phyloP scores from a whole-genome alignment of 2,797 vertebrate species.

The Sebastes flavidus region DNA sequence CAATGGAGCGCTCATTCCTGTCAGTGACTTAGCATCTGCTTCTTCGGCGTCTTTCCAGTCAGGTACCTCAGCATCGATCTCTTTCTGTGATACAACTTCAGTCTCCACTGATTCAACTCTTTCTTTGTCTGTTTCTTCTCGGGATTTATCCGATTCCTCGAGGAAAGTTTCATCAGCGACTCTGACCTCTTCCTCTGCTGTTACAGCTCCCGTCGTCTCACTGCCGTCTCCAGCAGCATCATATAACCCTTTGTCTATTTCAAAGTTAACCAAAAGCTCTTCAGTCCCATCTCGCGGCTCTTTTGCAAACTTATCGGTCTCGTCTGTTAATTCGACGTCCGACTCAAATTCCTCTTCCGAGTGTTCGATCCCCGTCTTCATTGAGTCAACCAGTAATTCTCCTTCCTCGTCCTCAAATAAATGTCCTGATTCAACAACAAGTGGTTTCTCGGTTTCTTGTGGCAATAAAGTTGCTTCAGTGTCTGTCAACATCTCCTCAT shows the following conservation, averaged over 20 bases:
- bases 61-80: neutral
- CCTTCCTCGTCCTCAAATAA: slow-evolving; percentile 5
- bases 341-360: slow-evolving; percentile 21
- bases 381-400: neutral
- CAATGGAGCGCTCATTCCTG: neutral
- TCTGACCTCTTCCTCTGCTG: neutral
- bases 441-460: neutral
- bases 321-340: neutral
- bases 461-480: neutral
- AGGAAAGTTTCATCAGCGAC: neutral
- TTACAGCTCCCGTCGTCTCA: neutral
- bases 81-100: neutral
- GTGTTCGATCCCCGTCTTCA: slow-evolving; percentile 25
- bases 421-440: neutral
- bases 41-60: slow-evolving; percentile 19
- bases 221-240: neutral
- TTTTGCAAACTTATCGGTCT: neutral
- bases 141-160: neutral
- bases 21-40: neutral
- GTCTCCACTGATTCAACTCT: neutral
- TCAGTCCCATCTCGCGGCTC: slow-evolving; percentile 7
- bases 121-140: neutral
- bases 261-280: slow-evolving; percentile 17
- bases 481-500: neutral
- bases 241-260: neutral